Evolutionary conservation across 2,888 invertebrate species (phyloP), one percentile per base, ranked within the genome.

Genomic region (Tholera decimalis): DNA sequence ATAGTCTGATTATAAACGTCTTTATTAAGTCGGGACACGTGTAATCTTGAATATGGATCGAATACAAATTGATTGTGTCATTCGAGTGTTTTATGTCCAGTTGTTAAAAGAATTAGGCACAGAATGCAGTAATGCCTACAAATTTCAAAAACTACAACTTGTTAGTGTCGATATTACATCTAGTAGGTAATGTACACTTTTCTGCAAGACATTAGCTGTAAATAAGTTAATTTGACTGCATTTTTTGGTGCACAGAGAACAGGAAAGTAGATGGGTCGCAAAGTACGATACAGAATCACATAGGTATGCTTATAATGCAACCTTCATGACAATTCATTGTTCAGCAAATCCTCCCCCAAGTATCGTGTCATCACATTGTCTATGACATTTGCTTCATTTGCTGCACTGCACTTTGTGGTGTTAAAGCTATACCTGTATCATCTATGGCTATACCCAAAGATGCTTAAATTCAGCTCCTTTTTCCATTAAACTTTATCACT

Each of bases 1-100:
- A 80, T 80, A 82, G 56, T 65, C 84, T 83, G 89, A 88, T 90
- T 90, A 88, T 85, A 84, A 87, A 87, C 80, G 79, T 58, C 75
- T 83, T 82, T 78, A 84, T 87, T 85, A 85, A 85, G 66, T 84
- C 87, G 37, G 7, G 39, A 68, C 85, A 84, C 85, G 86, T 76
- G 63, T 73, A 77, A 83, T 82, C 84, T 63, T 55, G 71, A 73
- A 73, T 82, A 78, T 73, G 78, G 66, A 82, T 82, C 81, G 89
- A 87, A 87, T 89, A 81, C 79, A 61, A 86, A 87, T 83, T 79
- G 71, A 79, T 83, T 87, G 73, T 83, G 84, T 79, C 84, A 86
- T 79, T 77, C 44, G 13, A 61, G 58, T 67, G 63, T 46, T 71
- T 74, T 80, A 69, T 65, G 59, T 53, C 22, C 56, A 47, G 49